Evolutionary conservation across 2,113 vertebrate species (phyloP).

Genomic region (Canis aureus): DNA sequence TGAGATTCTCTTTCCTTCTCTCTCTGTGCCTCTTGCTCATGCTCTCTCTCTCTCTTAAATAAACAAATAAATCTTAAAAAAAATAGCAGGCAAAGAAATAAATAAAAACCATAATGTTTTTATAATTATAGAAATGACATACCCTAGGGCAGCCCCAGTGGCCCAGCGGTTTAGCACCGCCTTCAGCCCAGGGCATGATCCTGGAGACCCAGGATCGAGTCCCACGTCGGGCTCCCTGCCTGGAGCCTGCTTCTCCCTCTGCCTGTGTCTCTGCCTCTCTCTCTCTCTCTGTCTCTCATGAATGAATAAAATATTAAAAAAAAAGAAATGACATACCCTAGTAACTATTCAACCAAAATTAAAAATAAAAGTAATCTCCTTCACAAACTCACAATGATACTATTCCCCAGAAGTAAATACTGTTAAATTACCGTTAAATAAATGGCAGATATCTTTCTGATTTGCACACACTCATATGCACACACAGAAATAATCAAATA

Average conservation of each 20-base stretch:
- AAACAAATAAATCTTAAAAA: background rate
- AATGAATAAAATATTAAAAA: too few species aligned
- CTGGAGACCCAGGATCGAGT: too few species aligned
- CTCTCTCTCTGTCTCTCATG: too few species aligned
- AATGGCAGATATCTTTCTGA: background rate
- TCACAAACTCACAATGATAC: background rate
- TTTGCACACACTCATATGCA: background rate
- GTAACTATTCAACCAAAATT: background rate
- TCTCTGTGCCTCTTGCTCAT: background rate
- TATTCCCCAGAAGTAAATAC: background rate
- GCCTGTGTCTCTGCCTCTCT: too few species aligned
- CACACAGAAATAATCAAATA: background rate
- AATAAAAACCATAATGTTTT: background rate
- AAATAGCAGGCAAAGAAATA: background rate
- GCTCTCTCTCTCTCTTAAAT: background rate
- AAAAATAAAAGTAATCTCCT: slow-evolving; percentile 30
- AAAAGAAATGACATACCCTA: background rate
- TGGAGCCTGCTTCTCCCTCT: too few species aligned
- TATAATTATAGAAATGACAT: slow-evolving; percentile 8
- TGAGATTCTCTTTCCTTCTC: background rate
- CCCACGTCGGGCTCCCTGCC: too few species aligned
- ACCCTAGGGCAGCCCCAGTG: too few species aligned
- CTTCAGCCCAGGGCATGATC: too few species aligned
- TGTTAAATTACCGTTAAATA: background rate
- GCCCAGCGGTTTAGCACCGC: too few species aligned